Conservation (phyloP, 2,113 vertebrate species). For the Chloebia gouldiae region DNA sequence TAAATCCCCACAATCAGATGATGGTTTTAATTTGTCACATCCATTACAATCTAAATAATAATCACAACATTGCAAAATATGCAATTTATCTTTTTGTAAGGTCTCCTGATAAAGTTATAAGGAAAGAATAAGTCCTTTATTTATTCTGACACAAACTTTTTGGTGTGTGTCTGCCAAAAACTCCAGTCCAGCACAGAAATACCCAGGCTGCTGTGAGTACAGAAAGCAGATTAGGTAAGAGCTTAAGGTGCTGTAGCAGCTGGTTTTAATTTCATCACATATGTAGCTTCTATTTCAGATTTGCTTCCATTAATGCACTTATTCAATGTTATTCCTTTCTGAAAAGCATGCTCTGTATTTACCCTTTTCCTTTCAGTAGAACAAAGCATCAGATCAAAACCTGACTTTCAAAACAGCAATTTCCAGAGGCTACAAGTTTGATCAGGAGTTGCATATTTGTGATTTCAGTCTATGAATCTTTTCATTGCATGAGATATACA, state of each 20-base stretch:
- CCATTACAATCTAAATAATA: neutral
- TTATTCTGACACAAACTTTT: neutral
- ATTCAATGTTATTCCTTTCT: neutral
- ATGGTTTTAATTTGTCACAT: neutral
- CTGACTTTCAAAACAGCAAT: neutral
- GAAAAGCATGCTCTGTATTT: neutral
- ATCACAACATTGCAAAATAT: neutral
- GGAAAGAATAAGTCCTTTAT: neutral
- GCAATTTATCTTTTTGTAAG: neutral
- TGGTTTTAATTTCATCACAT: neutral
- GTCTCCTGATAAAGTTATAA: neutral
- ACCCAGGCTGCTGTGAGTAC: fast-evolving
- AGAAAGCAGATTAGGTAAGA: neutral
- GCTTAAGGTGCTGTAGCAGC: fast-evolving
- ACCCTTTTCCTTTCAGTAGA: neutral
- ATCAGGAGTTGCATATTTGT: neutral
- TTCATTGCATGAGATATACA: fast-evolving
- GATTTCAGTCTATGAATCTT: neutral
- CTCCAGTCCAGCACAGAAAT: neutral
- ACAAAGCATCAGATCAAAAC: neutral
- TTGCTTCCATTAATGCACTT: neutral
- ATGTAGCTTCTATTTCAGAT: neutral
- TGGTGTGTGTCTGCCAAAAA: fast-evolving
- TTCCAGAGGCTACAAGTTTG: neutral
- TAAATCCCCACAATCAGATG: neutral